These are phyloP conservation scores for Tachystola acroxantha DNA, from an alignment of 2,888 invertebrate species.

Conservation along the genomic window DNA sequence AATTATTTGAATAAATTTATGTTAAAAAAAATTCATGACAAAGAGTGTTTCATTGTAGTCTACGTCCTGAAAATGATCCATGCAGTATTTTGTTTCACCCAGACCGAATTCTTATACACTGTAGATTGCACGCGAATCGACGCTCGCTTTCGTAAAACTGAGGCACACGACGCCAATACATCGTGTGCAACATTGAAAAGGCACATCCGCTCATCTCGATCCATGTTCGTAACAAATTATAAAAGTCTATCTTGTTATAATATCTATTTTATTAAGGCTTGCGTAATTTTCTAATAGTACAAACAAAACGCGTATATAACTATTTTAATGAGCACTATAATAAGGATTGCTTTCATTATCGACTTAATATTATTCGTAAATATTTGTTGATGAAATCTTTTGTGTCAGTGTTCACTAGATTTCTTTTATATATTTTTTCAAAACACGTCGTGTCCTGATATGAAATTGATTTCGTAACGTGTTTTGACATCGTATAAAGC, in stretches of 20 bases:
- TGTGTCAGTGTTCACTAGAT: constrained; percentile 13
- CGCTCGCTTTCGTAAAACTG: too few species aligned
- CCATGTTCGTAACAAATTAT: constrained; percentile 10
- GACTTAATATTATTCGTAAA: constrained; percentile 4
- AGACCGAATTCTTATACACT: too few species aligned
- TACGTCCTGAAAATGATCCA: too few species aligned
- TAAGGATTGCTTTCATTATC: constrained; percentile 1
- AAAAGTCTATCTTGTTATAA: constrained; percentile 1
- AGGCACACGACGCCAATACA: not conserved
- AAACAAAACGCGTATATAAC: constrained; percentile 5
- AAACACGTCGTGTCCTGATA: constrained; percentile 38
- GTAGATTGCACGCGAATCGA: too few species aligned
- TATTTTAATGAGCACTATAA: constrained; percentile 2
- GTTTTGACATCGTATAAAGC: constrained; percentile 21
- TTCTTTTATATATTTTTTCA: constrained; percentile 36
- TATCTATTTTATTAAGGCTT: constrained; percentile 10
- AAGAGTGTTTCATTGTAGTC: too few species aligned
- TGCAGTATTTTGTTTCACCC: too few species aligned
- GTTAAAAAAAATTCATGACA: too few species aligned
- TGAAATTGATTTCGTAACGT: constrained; percentile 34
- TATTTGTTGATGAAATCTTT: constrained; percentile 8
- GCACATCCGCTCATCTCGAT: constrained; percentile 10
- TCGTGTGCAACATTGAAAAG: constrained; percentile 3
- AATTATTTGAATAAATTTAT: too few species aligned
- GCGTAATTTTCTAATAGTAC: constrained; percentile 4